Evolutionary conservation across 2,797 vertebrate genomes (phyloP).

Genomic region (Poecilia gillii): DNA sequence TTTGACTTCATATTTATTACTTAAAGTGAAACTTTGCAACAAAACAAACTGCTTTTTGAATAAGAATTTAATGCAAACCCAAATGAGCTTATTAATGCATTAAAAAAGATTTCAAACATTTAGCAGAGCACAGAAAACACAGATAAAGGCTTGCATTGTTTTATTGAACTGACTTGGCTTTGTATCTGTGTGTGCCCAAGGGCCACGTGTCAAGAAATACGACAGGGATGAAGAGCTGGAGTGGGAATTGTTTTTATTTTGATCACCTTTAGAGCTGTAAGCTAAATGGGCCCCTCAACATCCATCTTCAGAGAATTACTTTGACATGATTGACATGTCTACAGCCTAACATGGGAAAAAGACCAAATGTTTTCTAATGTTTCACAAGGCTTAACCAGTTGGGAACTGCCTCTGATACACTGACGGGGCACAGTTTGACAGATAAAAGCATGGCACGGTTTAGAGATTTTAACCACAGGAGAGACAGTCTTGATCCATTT

Average conservation of each 20-base stretch:
- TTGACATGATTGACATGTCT: slow-evolving; percentile 33
- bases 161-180: slow-evolving; percentile 8
- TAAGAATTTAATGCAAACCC: neutral
- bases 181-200: slow-evolving; percentile 1
- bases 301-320: slow-evolving; percentile 26
- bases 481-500: slow-evolving; percentile 52
- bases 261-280: slow-evolving; percentile 42
- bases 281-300: slow-evolving; percentile 22
- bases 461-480: slow-evolving; percentile 45
- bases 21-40: neutral
- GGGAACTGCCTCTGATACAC: slow-evolving; percentile 41
- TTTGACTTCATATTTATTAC: neutral
- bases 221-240: slow-evolving; percentile 20
- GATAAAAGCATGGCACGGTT: slow-evolving; percentile 54
- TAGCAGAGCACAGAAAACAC: slow-evolving; percentile 3
- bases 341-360: slow-evolving; percentile 22
- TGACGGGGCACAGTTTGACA: slow-evolving; percentile 40
- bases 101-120: slow-evolving; percentile 10
- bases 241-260: slow-evolving; percentile 29
- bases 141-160: neutral
- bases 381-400: slow-evolving; percentile 38
- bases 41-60: neutral
- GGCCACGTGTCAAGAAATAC: slow-evolving; percentile 4
- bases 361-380: slow-evolving; percentile 25
- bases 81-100: neutral